Evolutionary conservation across 2,888 invertebrate genomes (phyloP), one percentile per base, ranked within the genome.

Genomic region (Eumacrocentrus americanus): DNA sequence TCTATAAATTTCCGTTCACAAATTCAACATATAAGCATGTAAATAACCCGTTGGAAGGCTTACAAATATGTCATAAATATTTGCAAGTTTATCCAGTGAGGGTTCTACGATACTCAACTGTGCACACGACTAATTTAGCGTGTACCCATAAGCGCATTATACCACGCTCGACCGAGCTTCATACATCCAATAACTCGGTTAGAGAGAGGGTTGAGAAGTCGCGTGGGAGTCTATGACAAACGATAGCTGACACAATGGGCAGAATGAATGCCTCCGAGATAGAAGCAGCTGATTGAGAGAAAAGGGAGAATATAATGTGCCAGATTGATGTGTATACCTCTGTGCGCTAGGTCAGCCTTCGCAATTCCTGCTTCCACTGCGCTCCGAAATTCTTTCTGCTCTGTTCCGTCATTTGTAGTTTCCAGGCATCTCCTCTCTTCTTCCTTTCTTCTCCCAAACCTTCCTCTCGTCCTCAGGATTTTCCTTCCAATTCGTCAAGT

Each of bases 321-420:
- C n/a, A n/a, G n/a, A n/a, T n/a, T n/a, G n/a, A n/a, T n/a, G n/a
- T n/a, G n/a, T 29, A 25, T 65, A 66, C 65, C 67, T 66, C 60
- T 60, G 56, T n/a, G n/a, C 58, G 66, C 64, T 67, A 67, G 64
- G 66, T 65, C 63, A 67, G 64, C 60, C 57, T 67, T 62, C 42
- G 63, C 62, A 60, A 63, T 66, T 63, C 40, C 54, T 63, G 63
- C 60, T 60, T 63, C 63, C 64, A 57, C 66, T 60, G 61, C 38
- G 61, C 51, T 59, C 58, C 60, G 58, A 60, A 59, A 59, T 58
- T 62, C 25, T 58, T 42, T 48, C 60, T 63, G 46, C 55, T 60
- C 50, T 54, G 58, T 52, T 34, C 53, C 62, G 59, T 62, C 66
- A 65, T 67, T 67, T 63, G 64, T 67, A 40, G 42, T 60, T 50